These are phyloP conservation scores for Bos javanicus DNA, from an alignment of 2,113 vertebrate species.

Conservation along the genomic window DNA sequence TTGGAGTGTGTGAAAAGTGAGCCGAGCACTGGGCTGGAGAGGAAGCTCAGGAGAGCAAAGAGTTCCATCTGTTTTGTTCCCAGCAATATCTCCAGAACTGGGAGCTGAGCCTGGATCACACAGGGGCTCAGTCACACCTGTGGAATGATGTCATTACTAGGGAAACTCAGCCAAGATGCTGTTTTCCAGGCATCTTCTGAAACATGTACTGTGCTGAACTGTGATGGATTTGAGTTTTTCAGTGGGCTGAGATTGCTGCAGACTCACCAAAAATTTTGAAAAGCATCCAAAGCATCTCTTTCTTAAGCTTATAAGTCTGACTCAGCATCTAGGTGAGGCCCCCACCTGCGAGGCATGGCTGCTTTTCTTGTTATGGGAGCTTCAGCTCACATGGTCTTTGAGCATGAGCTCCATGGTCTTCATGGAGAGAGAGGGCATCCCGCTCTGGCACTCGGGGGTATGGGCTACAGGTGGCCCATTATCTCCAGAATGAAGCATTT, in stretches of 20 bases:
- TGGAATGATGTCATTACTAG: background rate
- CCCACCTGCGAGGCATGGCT: background rate
- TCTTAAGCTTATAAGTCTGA: background rate
- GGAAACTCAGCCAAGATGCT: background rate
- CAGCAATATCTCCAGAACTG: background rate
- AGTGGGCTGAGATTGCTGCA: background rate
- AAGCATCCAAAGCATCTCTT: background rate
- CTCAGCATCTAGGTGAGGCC: background rate
- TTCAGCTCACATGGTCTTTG: background rate
- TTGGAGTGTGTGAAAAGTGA: background rate
- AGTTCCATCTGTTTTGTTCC: background rate
- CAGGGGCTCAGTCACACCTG: background rate
- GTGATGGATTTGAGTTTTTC: background rate
- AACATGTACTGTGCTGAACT: background rate
- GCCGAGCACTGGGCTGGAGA: background rate
- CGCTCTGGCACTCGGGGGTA: rapidly evolving
- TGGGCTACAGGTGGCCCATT: background rate
- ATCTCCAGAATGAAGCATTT: background rate
- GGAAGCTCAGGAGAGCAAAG: too few relatives aligned
- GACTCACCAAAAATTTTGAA: background rate
- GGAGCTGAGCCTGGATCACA: background rate
- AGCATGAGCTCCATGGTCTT: too few relatives aligned
- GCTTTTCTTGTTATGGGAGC: background rate
- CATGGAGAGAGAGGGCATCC: background rate
- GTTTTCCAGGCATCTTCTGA: background rate